phyloP scores from a whole-genome alignment of 2,888 invertebrate species.

The Leucania comma region DNA sequence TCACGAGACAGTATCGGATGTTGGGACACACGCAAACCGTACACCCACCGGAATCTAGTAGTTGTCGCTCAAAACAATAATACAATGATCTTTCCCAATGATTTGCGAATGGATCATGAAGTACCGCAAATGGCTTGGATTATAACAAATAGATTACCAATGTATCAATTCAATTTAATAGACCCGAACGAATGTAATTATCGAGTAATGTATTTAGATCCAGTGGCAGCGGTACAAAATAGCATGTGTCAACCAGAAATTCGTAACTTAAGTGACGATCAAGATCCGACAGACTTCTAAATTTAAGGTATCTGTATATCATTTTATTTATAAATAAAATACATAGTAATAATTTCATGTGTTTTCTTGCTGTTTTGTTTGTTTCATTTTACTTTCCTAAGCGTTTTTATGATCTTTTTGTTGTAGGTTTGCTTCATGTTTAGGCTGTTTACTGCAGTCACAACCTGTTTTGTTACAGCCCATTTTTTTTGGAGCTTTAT shows the following conservation, averaged over 20 bases:
- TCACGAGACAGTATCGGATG: slow-evolving; percentile 95
- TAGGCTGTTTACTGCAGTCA: slow-evolving; percentile 7
- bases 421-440: background rate
- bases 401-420: background rate
- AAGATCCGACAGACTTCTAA: slow-evolving; percentile 12
- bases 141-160: slow-evolving; percentile 94
- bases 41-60: slow-evolving; percentile 92
- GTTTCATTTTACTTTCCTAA: background rate
- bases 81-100: slow-evolving; percentile 95
- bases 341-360: slow-evolving; percentile 14
- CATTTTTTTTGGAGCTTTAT: background rate
- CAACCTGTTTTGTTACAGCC: background rate
- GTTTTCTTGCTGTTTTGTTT: slow-evolving; percentile 15
- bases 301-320: slow-evolving; percentile 8
- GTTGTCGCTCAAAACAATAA: slow-evolving; percentile 92
- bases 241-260: slow-evolving; percentile 90
- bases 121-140: slow-evolving; percentile 94
- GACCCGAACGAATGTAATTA: slow-evolving; percentile 93
- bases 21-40: slow-evolving; percentile 95
- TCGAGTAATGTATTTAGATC: slow-evolving; percentile 93
- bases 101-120: slow-evolving; percentile 94
- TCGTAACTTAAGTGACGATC: slow-evolving; percentile 22
- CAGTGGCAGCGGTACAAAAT: slow-evolving; percentile 91
- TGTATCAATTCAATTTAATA: slow-evolving; percentile 93
- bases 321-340: slow-evolving; percentile 41